Conservation (phyloP, 1,140 invertebrate genomes). For the Drosophila obscura region DNA sequence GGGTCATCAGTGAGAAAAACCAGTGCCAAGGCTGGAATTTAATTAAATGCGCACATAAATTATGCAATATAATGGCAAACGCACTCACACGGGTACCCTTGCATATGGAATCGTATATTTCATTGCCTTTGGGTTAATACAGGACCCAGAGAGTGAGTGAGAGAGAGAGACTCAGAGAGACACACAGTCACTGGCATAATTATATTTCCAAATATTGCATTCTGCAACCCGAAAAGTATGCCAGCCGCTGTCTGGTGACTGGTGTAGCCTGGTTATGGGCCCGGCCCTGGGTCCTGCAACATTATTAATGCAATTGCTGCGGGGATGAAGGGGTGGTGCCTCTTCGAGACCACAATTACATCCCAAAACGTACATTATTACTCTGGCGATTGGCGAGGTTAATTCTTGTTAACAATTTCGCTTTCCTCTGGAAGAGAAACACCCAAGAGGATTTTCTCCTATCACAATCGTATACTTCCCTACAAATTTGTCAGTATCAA, state of each 20-base stretch:
- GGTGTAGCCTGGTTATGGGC: constrained; percentile 8
- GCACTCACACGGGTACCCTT: constrained; percentile 30
- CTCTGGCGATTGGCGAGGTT: not conserved
- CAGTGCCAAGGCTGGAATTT: constrained; percentile 69
- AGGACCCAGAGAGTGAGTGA: not conserved
- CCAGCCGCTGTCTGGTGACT: constrained; percentile 29
- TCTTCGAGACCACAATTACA: constrained; percentile 44
- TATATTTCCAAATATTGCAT: constrained; percentile 78
- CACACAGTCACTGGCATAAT: constrained; percentile 58
- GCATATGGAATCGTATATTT: constrained; percentile 17
- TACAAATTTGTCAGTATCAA: no score
- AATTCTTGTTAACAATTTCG: constrained; percentile 4
- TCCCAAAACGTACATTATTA: constrained; percentile 10
- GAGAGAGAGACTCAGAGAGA: not conserved
- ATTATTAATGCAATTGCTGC: constrained; percentile 70
- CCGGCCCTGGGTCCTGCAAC: constrained; percentile 8
- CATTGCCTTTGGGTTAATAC: constrained; percentile 11
- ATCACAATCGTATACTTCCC: no score
- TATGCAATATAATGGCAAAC: constrained; percentile 71
- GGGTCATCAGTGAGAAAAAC: constrained; percentile 55
- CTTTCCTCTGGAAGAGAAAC: no score
- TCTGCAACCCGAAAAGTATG: constrained; percentile 63
- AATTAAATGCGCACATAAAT: constrained; percentile 78
- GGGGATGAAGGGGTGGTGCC: constrained; percentile 16
- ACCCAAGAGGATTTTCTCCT: no score